Conservation (phyloP, 30 jellyfish, hydroid and myxozoan species). For the Chironex yamaguchii region DNA sequence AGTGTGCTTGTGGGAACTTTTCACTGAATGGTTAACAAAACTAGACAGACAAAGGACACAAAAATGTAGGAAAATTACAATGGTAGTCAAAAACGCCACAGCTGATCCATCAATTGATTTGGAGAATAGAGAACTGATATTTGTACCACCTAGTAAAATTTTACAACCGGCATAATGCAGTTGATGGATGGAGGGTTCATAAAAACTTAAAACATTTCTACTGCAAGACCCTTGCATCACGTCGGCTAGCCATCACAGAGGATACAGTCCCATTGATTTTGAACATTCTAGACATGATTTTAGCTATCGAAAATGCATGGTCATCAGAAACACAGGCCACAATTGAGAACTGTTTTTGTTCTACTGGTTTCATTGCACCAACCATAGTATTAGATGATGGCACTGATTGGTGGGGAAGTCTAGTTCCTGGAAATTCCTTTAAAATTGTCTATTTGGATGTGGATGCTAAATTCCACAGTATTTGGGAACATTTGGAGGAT, state of each 20-base stretch:
- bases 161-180: slow-evolving; percentile 16
- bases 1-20: no score
- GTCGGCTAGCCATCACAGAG: slow-evolving; percentile 6
- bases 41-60: not conserved
- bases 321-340: not conserved
- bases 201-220: slow-evolving; percentile 2
- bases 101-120: slow-evolving; percentile 22
- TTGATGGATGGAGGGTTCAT: slow-evolving; percentile 11
- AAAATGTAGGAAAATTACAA: not conserved
- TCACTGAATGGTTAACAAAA: no score
- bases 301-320: slow-evolving; percentile 1
- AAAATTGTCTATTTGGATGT: no score
- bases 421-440: no score
- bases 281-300: slow-evolving; percentile 22
- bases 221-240: slow-evolving; percentile 8
- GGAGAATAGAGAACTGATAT: slow-evolving; percentile 4
- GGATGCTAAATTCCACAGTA: no score
- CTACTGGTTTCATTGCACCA: slow-evolving; percentile 4
- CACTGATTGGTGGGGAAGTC: no score
- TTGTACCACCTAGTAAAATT: slow-evolving; percentile 9
- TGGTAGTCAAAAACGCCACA: slow-evolving; percentile 12
- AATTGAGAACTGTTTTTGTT: slow-evolving; percentile 17
- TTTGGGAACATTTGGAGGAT: no score
- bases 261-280: not conserved
- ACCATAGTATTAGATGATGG: no score